Conservation (phyloP, 2,113 vertebrate genomes). For the Rhinolophus ferrumequinum region DNA sequence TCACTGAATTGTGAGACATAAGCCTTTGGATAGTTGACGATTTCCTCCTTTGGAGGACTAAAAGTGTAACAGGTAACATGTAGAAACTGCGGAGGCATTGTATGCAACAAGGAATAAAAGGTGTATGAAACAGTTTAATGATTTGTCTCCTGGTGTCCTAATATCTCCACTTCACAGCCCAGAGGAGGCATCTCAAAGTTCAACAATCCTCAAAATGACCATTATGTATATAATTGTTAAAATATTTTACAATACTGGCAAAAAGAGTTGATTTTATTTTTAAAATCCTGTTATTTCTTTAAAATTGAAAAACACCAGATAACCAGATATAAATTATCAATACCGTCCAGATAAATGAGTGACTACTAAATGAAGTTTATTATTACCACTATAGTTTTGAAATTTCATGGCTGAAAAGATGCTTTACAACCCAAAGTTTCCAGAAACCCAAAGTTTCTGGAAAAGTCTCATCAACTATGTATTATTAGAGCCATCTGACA, state of each 20-base stretch:
- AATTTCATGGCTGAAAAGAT: conserved; percentile 40
- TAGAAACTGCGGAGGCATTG: not conserved
- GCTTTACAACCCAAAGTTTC: conserved; percentile 15
- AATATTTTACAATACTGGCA: not conserved
- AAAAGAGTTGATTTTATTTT: not conserved
- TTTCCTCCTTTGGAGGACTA: not conserved
- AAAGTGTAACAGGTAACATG: not conserved
- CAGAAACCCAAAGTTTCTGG: not conserved
- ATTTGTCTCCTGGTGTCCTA: not conserved
- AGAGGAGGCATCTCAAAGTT: not conserved
- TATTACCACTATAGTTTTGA: conserved; percentile 2
- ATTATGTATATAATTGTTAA: not conserved
- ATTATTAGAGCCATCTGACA: not conserved
- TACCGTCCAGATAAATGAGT: not conserved
- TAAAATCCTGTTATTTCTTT: not conserved
- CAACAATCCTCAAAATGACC: not conserved
- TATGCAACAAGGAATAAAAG: not conserved
- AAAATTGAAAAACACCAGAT: conserved; percentile 9
- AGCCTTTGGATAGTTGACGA: not conserved
- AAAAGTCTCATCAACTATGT: not conserved
- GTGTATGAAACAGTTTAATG: not conserved
- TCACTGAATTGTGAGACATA: not conserved
- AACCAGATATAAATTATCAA: not conserved
- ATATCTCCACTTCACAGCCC: not conserved
- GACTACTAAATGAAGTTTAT: not conserved